Evolutionary conservation across 2,888 invertebrate genomes (phyloP).

Genomic region (Euphydryas editha): DNA sequence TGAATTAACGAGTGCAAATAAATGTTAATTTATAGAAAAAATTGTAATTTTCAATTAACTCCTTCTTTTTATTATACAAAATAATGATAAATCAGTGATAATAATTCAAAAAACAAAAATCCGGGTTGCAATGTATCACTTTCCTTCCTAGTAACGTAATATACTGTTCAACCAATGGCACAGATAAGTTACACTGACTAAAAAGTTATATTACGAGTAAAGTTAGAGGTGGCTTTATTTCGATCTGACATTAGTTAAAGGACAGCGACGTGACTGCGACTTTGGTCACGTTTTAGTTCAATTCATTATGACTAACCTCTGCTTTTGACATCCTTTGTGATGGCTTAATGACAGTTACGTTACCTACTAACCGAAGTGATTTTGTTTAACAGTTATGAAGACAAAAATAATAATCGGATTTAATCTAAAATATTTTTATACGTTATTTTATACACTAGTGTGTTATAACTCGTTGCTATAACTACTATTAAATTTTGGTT

Average conservation of each 20-base stretch:
- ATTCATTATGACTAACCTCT: slow-evolving; percentile 16
- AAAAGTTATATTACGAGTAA: not conserved
- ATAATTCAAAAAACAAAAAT: too few species aligned
- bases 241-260: slow-evolving; percentile 13
- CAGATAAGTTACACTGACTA: not conserved
- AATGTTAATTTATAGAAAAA: too few species aligned
- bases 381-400: not conserved
- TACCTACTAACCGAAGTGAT: slow-evolving; percentile 26
- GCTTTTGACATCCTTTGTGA: slow-evolving; percentile 15
- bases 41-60: too few species aligned
- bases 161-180: not conserved
- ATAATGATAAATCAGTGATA: too few species aligned
- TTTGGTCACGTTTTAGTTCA: slow-evolving; percentile 35
- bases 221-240: not conserved
- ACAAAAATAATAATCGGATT: not conserved
- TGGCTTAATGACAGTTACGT: slow-evolving; percentile 26
- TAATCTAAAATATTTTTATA: too few species aligned
- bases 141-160: too few species aligned
- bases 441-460: too few species aligned
- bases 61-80: too few species aligned
- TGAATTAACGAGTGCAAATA: too few species aligned
- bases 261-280: slow-evolving; percentile 34
- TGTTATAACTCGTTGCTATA: too few species aligned
- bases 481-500: slow-evolving; percentile 2
- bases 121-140: too few species aligned